Conservation (phyloP, 1,140 invertebrate genomes). For the Polypedilum pembai region DNA sequence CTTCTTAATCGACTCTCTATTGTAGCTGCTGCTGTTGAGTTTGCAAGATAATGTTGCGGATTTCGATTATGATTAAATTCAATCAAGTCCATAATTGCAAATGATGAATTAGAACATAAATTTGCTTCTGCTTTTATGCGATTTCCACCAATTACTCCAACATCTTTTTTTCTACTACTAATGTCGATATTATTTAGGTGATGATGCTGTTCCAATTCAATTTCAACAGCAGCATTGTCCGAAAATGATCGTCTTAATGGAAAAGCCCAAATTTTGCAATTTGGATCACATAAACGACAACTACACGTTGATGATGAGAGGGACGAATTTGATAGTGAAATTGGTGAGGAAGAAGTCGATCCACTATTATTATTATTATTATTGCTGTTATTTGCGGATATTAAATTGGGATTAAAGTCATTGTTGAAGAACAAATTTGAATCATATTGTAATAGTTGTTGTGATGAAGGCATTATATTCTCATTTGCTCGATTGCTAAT, state of each 20-base stretch:
- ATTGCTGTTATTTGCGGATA: neutral
- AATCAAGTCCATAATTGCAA: neutral
- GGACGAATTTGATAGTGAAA: constrained; percentile 32
- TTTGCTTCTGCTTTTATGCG: constrained; percentile 32
- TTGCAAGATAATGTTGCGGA: neutral
- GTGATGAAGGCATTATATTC: constrained; percentile 36
- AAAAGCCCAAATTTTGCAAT: constrained; percentile 63
- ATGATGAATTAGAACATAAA: constrained; percentile 24
- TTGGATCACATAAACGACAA: constrained; percentile 70
- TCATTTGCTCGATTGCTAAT: constrained; percentile 43
- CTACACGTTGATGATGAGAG: constrained; percentile 50
- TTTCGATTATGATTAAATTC: neutral
- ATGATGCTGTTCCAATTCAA: neutral
- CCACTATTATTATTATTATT: constrained; percentile 29
- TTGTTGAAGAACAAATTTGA: constrained; percentile 30
- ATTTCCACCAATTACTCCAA: constrained; percentile 42
- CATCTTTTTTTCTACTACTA: constrained; percentile 34
- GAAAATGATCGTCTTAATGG: constrained; percentile 40
- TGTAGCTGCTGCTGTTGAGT: neutral
- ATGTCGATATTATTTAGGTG: neutral
- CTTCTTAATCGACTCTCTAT: neutral
- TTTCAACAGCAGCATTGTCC: constrained; percentile 36
- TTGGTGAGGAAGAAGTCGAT: constrained; percentile 36
- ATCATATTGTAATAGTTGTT: constrained; percentile 31
- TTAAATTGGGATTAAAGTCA: constrained; percentile 29